These are phyloP conservation scores for Fragum whitleyi DNA, from an alignment of 2,888 invertebrate genomes.

Conservation along the genomic window DNA sequence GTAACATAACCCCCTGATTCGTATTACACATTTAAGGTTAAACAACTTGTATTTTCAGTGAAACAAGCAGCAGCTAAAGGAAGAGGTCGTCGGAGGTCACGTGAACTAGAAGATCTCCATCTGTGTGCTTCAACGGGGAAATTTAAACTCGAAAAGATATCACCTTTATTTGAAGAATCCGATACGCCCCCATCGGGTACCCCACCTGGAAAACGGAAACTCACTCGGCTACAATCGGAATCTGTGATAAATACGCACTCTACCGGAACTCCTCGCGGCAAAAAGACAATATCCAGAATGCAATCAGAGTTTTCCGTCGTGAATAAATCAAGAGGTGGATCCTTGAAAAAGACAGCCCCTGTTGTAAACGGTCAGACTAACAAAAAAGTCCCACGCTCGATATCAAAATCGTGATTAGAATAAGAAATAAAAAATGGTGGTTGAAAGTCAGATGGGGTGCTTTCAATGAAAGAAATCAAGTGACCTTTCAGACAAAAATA, in stretches of 20 bases:
- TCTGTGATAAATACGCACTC: slow-evolving; percentile 4
- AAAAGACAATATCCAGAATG: slow-evolving; percentile 27
- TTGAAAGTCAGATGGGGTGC: too few relatives aligned
- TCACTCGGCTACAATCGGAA: slow-evolving; percentile 32
- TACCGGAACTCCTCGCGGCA: slow-evolving; percentile 1
- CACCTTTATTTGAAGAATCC: slow-evolving; percentile 19
- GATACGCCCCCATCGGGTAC: not conserved
- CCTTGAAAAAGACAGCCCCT: slow-evolving; percentile 12
- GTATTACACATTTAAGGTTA: too few relatives aligned
- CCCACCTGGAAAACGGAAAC: slow-evolving; percentile 22
- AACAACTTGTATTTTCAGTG: too few relatives aligned
- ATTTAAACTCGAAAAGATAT: slow-evolving; percentile 56
- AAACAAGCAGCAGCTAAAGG: slow-evolving; percentile 63
- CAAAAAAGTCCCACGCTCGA: not conserved
- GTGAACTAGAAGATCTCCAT: slow-evolving; percentile 78
- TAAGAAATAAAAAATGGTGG: too few relatives aligned
- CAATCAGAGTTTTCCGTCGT: slow-evolving; percentile 30
- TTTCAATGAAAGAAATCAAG: too few relatives aligned
- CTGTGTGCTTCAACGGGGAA: slow-evolving; percentile 74
- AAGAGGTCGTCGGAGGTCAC: slow-evolving; percentile 74
- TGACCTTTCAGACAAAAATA: too few relatives aligned
- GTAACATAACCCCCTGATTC: too few relatives aligned
- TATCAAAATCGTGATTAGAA: slow-evolving; percentile 8
- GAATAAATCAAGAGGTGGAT: slow-evolving; percentile 5
- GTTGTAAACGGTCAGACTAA: not conserved